These are phyloP conservation scores for Disparrhopalites patrizii DNA, from an alignment of 2,888 invertebrate genomes.

Conservation along the genomic window DNA sequence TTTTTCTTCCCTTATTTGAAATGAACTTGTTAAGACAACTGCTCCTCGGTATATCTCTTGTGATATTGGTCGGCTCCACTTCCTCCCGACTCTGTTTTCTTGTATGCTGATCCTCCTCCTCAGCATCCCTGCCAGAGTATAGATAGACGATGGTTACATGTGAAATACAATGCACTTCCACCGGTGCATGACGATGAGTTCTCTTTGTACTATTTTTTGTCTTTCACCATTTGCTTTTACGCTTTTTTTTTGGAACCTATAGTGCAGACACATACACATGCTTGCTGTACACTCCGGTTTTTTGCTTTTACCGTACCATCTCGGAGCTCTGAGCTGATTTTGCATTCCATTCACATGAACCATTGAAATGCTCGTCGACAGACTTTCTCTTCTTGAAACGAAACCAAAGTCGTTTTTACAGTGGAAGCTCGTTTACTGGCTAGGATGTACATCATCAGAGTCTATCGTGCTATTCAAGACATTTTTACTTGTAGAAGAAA, in stretches of 20 bases:
- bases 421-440: too few relatives aligned
- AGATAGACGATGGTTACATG: conserved; percentile 13
- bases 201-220: conserved; percentile 27
- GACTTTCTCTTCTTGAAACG: conserved; percentile 20
- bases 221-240: not conserved
- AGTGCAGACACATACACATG: too few relatives aligned
- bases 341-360: conserved; percentile 5
- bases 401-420: not conserved
- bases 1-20: not conserved
- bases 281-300: too few relatives aligned
- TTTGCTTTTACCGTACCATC: conserved; percentile 1
- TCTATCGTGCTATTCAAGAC: too few relatives aligned
- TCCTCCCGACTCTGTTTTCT: not conserved
- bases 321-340: conserved; percentile 7
- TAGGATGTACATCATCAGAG: too few relatives aligned
- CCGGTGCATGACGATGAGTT: conserved; percentile 19
- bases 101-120: not conserved
- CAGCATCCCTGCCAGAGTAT: too few relatives aligned
- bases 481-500: too few relatives aligned
- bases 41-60: not conserved
- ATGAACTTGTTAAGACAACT: conserved; percentile 3
- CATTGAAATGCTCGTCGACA: conserved; percentile 16
- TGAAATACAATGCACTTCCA: conserved; percentile 7
- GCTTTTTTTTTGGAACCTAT: not conserved
- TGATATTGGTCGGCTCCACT: not conserved